These are phyloP conservation scores for Sceloporus undulatus DNA, from an alignment of 2,113 vertebrate species.

Conservation along the genomic window DNA sequence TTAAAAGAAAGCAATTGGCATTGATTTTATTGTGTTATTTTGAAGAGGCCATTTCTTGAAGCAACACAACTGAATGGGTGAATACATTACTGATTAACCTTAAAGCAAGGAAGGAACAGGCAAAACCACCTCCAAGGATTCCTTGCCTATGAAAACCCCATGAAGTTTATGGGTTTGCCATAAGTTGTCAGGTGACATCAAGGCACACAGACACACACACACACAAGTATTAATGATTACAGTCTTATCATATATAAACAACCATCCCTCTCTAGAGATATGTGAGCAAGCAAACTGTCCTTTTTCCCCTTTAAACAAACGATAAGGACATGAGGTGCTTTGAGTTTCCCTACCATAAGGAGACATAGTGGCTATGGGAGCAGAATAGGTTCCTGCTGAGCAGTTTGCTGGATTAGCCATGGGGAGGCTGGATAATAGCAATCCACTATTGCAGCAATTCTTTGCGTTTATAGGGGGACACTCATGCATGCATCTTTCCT, in stretches of 20 bases:
- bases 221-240: background rate
- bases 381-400: background rate
- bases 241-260: background rate
- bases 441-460: background rate
- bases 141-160: too few relatives aligned
- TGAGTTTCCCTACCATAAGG: background rate
- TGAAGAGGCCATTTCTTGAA: slow-evolving; percentile 17
- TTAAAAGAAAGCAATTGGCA: background rate
- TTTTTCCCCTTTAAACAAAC: background rate
- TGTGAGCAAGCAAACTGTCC: slow-evolving; percentile 57
- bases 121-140: too few relatives aligned
- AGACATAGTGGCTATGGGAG: background rate
- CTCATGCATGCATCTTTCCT: background rate
- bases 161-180: too few relatives aligned
- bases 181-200: too few relatives aligned
- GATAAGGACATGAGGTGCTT: background rate
- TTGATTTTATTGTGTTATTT: slow-evolving; percentile 37
- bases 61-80: background rate
- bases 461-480: background rate
- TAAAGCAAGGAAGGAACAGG: background rate
- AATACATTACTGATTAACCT: slow-evolving; percentile 24
- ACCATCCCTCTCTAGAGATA: background rate
- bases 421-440: background rate
- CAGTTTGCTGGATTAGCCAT: background rate
- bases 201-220: too few relatives aligned